phyloP scores from a whole-genome alignment of 2,113 vertebrate species.

The Lonchura striata region DNA sequence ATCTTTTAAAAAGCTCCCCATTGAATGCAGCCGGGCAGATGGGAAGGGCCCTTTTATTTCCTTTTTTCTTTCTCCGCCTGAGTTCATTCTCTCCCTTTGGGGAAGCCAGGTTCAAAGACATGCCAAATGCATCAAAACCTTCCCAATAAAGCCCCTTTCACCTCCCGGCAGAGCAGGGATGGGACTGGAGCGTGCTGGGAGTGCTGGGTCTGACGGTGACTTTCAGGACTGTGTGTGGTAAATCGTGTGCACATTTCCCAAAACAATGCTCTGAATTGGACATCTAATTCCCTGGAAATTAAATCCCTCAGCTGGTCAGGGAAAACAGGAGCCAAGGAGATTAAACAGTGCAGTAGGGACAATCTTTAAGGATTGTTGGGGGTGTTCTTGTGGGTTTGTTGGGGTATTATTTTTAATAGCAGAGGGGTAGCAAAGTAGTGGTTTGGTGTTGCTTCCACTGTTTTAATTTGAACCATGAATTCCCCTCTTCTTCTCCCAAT shows the following conservation, averaged over 20 bases:
- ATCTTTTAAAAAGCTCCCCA: conserved; percentile 34
- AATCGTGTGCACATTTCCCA: conserved; percentile 9
- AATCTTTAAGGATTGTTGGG: background rate
- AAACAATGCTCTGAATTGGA: conserved; percentile 38
- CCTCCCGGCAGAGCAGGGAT: background rate
- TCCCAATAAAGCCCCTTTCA: conserved; percentile 53
- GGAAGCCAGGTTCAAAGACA: conserved; percentile 54
- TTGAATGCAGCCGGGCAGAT: conserved; percentile 44
- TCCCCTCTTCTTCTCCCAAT: background rate
- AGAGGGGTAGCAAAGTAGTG: background rate
- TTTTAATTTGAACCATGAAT: background rate
- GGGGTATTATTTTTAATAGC: background rate
- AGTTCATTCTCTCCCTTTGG: conserved; percentile 47
- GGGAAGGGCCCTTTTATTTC: conserved; percentile 53
- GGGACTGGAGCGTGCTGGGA: conserved; percentile 1
- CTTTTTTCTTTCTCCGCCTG: conserved; percentile 44
- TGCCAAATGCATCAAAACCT: conserved; percentile 50
- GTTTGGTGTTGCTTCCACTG: background rate
- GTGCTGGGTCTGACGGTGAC: background rate
- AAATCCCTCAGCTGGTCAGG: conserved; percentile 45
- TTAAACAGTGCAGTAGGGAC: conserved; percentile 11
- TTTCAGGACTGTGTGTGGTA: conserved; percentile 58
- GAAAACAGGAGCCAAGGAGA: conserved; percentile 49
- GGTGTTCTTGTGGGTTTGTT: background rate
- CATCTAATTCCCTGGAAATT: conserved; percentile 48